phyloP scores from a whole-genome alignment of 2,797 vertebrate species.

The Anguilla megastoma region DNA sequence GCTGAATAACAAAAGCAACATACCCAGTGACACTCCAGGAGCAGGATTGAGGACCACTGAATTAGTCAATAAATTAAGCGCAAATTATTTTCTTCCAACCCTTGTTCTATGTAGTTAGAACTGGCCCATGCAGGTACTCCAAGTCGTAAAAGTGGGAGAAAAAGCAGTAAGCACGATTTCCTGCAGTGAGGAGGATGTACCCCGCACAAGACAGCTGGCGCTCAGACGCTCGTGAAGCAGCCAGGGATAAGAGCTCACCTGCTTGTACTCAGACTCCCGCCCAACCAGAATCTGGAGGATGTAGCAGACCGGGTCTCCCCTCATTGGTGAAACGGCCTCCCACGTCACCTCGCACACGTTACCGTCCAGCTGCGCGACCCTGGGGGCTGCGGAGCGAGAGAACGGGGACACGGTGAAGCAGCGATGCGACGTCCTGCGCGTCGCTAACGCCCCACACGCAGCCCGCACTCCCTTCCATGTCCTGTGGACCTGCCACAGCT shows the following conservation, averaged over 20 bases:
- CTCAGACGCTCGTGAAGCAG: background rate
- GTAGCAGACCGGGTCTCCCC: constrained; percentile 90
- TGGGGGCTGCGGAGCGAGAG: constrained; percentile 76
- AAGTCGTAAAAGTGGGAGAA: background rate
- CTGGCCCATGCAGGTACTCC: background rate
- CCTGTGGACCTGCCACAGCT: background rate
- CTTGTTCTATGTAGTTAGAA: background rate
- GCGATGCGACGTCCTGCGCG: background rate
- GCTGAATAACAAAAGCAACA: background rate
- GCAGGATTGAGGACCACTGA: background rate
- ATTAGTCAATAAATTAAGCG: background rate
- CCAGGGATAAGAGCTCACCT: constrained; percentile 68
- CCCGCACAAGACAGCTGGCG: background rate
- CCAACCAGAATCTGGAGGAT: constrained; percentile 91
- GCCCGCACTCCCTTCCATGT: background rate
- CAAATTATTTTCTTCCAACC: background rate
- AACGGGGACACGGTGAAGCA: background rate
- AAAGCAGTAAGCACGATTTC: background rate
- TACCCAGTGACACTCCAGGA: background rate
- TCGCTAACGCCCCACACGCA: background rate
- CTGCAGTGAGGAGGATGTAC: no score
- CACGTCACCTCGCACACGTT: constrained; percentile 93
- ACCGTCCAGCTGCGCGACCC: constrained; percentile 89
- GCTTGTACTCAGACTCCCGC: constrained; percentile 94
- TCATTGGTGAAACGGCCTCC: constrained; percentile 92